Evolutionary conservation across 2,888 invertebrate genomes (phyloP), one percentile per base, ranked within the genome.

Genomic region (Campoplex capitator): DNA sequence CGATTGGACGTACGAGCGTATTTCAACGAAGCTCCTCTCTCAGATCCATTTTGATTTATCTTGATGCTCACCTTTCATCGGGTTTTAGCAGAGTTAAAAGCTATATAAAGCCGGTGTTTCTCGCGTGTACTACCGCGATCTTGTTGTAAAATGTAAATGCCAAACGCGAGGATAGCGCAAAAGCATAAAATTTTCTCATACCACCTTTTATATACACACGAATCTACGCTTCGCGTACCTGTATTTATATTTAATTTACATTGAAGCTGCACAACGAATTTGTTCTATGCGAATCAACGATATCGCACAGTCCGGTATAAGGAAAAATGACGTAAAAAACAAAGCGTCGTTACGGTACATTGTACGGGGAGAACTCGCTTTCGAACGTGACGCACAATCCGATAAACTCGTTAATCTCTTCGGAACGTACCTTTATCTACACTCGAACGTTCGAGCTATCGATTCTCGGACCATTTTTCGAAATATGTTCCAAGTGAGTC

Each of bases 391-490:
- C 86, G 79, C 83, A 76, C 83, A 77, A 86, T 77, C 80, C 86
- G 86, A 86, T 86, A 86, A 86, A 80, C 80, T 80, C 80, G 76
- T 81, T 86, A 86, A 86, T 83, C 77, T 81, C 77, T 45, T 75
- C 70, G 75, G 77, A 83, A 68, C 67, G 80, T 56, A 78, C 77
- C 73, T 76, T 86, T 86, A 84, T 86, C 83, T 80, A 77, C 73
- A 56, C 56, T 62, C 68, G 58, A 68, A 77, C 80, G 68, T 76
- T 70, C 74, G 74, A 32, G 73, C 67, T 82, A 74, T 73, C 58
- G 28, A 13, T 68, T 28, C 45, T 62, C 28, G 32, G 35, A 67
- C 67, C 23, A 38, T 54, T 65, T 56, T 82, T 82, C 28, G 73
- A 83, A 67, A 38, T 67, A 51, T 54, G 28, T n/a, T 67, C 38